phyloP scores from a whole-genome alignment of 2,113 vertebrate species.

The Morone saxatilis region DNA sequence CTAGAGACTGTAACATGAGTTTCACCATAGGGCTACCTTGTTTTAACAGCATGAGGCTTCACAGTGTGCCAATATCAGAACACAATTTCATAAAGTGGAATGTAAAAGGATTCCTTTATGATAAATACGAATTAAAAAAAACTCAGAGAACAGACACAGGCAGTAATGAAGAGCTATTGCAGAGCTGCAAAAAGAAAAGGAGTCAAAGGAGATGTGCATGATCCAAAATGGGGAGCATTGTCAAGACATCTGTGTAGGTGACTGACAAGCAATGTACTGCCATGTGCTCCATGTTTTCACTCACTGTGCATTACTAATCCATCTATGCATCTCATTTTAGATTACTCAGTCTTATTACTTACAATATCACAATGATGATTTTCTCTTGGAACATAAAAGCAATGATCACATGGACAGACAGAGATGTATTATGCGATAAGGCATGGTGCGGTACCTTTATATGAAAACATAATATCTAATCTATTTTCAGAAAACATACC shows the following conservation, averaged over 20 bases:
- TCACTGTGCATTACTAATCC: not conserved
- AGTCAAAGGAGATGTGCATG: not conserved
- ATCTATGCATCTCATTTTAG: not conserved
- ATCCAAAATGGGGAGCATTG: not conserved
- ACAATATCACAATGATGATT: not conserved
- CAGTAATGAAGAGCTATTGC: not conserved
- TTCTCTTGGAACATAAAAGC: slow-evolving; percentile 4
- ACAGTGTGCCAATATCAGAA: not conserved
- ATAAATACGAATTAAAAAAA: slow-evolving; percentile 11
- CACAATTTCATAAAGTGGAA: not conserved
- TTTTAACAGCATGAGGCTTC: not conserved
- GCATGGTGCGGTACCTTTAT: not conserved
- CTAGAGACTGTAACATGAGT: not conserved
- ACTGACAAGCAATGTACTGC: not conserved
- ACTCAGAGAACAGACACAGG: not conserved
- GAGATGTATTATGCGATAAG: not conserved
- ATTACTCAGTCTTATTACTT: not conserved
- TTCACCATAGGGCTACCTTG: not conserved
- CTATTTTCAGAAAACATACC: not conserved
- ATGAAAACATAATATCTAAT: not conserved
- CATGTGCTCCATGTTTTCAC: not conserved
- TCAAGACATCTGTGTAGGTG: not conserved
- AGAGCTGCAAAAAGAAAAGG: slow-evolving; percentile 11
- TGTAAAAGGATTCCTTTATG: slow-evolving; percentile 2
- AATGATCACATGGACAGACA: not conserved